Evolutionary conservation across 2,888 invertebrate species (phyloP).

Genomic region (Zaprionus obscuricornis): DNA sequence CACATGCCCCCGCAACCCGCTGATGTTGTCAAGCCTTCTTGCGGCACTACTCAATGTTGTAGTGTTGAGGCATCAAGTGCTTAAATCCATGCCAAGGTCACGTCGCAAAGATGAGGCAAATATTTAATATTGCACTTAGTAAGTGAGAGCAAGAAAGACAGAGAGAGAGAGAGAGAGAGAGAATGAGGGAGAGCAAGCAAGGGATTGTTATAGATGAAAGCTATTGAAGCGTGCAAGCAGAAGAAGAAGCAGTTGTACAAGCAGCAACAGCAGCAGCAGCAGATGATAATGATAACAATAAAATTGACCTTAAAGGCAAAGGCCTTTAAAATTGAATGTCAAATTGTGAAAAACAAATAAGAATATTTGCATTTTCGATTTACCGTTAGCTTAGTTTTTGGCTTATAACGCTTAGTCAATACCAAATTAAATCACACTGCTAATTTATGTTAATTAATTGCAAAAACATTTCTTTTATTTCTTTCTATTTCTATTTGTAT

Average conservation of each 20-base stretch:
- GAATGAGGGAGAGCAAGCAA: slow-evolving; percentile 13
- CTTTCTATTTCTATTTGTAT: no score
- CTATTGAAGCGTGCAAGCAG: slow-evolving; percentile 35
- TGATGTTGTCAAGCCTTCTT: no score
- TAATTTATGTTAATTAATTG: no score
- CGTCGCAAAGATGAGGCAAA: slow-evolving; percentile 51
- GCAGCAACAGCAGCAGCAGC: no score
- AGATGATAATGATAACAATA: slow-evolving; percentile 12
- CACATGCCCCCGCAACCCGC: no score
- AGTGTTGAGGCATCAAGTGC: slow-evolving; percentile 35
- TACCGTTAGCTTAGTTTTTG: background rate
- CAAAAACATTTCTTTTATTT: no score
- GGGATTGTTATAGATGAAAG: slow-evolving; percentile 8
- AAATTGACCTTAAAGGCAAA: slow-evolving; percentile 24
- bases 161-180: slow-evolving; percentile 20
- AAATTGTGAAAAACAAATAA: no score
- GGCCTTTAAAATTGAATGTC: background rate
- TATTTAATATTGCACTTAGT: slow-evolving; percentile 62
- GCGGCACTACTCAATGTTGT: no score
- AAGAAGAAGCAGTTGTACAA: no score
- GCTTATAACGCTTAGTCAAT: no score
- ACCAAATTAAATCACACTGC: no score
- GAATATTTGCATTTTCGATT: no score
- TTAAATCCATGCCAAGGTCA: slow-evolving; percentile 55
- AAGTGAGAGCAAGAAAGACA: slow-evolving; percentile 16